Evolutionary conservation across 2,113 vertebrate genomes (phyloP).

Genomic region (Ondatra zibethicus): DNA sequence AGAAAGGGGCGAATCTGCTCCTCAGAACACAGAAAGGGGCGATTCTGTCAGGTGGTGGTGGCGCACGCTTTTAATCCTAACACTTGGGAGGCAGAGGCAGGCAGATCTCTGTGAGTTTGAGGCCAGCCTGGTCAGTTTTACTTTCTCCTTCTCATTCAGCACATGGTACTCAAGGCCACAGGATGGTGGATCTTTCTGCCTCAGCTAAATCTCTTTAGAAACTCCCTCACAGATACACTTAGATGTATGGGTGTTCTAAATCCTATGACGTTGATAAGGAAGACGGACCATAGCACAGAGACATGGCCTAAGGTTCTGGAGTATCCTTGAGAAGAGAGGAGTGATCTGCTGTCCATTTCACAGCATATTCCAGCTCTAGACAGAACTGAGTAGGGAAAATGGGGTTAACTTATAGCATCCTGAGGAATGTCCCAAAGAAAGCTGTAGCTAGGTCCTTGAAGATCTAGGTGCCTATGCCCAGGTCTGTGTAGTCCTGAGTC

Average conservation of each 20-base stretch:
- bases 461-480: background rate
- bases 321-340: background rate
- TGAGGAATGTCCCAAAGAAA: background rate
- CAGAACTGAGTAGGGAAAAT: fast-evolving
- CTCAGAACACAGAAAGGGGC: background rate
- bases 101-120: no score
- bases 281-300: background rate
- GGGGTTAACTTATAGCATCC: no score
- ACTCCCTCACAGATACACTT: background rate
- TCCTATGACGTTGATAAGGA: background rate
- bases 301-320: background rate
- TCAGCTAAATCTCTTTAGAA: background rate
- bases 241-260: background rate
- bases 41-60: background rate
- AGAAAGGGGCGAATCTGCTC: background rate
- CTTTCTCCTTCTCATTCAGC: background rate
- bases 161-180: background rate
- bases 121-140: background rate
- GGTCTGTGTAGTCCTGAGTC: background rate
- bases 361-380: background rate
- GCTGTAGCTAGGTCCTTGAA: background rate
- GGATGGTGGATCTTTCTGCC: background rate
- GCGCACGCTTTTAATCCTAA: no score
- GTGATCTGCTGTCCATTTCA: no score
- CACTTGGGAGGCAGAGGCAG: no score